Evolutionary conservation across 92 coral and sea anemone species (phyloP).

Genomic region (Palythoa caribaeorum): DNA sequence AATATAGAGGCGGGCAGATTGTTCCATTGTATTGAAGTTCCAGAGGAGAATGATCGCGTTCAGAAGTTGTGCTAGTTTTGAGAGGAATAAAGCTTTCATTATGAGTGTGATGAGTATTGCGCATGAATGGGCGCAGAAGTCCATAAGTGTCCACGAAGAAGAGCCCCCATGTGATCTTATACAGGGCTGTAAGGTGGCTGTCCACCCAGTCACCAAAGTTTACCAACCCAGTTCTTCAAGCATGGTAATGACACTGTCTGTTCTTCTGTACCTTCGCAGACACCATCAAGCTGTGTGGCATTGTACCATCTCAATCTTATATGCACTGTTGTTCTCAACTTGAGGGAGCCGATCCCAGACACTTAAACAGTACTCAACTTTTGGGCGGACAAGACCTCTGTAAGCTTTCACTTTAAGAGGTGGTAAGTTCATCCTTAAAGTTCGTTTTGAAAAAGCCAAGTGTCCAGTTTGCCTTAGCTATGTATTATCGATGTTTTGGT

Average conservation of each 20-base stretch:
- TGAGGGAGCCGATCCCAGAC: neutral
- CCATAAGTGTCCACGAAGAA: conserved; percentile 5
- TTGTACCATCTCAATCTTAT: conserved; percentile 14
- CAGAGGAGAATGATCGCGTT: conserved; percentile 8
- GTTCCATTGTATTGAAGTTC: neutral
- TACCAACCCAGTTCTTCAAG: neutral
- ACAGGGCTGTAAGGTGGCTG: neutral
- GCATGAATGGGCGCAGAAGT: conserved; percentile 1
- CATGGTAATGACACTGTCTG: neutral
- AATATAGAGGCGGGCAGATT: neutral
- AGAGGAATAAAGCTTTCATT: conserved; percentile 8
- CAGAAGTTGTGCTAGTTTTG: conserved; percentile 12
- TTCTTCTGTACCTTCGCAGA: neutral
- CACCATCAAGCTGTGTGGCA: neutral
- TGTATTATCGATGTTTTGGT: too few species aligned
- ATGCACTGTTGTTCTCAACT: neutral
- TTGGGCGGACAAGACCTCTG: conserved; percentile 23
- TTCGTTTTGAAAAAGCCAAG: too few species aligned
- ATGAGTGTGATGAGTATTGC: neutral
- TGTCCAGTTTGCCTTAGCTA: too few species aligned
- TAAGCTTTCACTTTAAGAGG: neutral
- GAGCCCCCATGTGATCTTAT: conserved; percentile 15
- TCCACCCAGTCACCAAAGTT: neutral
- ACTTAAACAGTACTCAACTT: neutral
- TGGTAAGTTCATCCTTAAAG: too few species aligned